Percentiles rank a stretch among this genome's conserved stretches.
Evolutionary conservation across 2,888 invertebrate genomes (phyloP).

Genomic region (Antheraea yamamai): DNA sequence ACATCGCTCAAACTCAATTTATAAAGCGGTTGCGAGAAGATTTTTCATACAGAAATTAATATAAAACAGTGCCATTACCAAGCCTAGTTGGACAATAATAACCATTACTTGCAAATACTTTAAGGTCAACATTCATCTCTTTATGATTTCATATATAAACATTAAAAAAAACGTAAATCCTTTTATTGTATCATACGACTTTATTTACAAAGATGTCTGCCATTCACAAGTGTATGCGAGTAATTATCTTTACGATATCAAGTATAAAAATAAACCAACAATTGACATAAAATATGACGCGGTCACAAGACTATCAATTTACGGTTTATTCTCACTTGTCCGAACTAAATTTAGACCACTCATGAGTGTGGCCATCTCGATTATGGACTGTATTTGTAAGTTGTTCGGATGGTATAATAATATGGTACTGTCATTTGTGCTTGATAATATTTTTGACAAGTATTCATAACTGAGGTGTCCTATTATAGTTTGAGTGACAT

Average conservation of each 20-base stretch:
- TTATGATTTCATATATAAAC: conserved; percentile 11
- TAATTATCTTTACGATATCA: conserved; percentile 39
- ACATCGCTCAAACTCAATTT: neutral
- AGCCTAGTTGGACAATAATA: neutral
- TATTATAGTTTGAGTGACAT: conserved; percentile 32
- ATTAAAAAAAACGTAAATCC: conserved; percentile 12
- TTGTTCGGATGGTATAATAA: conserved; percentile 50
- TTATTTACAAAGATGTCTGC: conserved; percentile 15
- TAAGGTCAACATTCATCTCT: conserved; percentile 8
- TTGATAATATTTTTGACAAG: conserved; percentile 47
- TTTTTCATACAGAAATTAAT: neutral
- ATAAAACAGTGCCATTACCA: neutral
- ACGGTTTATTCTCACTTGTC: conserved; percentile 56
- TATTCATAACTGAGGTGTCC: conserved; percentile 42
- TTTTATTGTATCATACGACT: conserved; percentile 11
- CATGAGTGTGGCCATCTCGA: conserved; percentile 66
- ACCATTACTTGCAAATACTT: neutral
- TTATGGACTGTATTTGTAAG: conserved; percentile 46
- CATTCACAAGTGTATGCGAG: conserved; percentile 21
- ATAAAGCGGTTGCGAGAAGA: neutral
- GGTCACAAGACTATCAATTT: conserved; percentile 65
- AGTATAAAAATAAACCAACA: conserved; percentile 64
- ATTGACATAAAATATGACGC: conserved; percentile 45
- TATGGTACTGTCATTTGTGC: conserved; percentile 58
- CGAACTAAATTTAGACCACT: conserved; percentile 71